Evolutionary conservation across 2,888 invertebrate genomes (phyloP).

Genomic region (Pyrochroa serraticornis): DNA sequence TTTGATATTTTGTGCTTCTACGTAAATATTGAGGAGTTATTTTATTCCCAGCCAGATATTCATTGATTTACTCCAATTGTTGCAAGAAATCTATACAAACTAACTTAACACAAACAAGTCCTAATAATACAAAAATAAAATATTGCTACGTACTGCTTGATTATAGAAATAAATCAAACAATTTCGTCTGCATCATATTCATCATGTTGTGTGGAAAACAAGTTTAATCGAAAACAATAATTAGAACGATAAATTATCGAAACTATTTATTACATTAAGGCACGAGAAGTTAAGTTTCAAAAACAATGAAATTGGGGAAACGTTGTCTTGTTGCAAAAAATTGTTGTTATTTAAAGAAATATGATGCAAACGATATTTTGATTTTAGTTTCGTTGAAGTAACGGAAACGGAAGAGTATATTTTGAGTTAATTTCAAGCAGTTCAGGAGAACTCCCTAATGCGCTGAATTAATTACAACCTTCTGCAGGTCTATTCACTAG

Average conservation of each 20-base stretch:
- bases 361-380: slow-evolving; percentile 17
- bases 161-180: not conserved
- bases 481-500: slow-evolving; percentile 4
- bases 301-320: too few relatives aligned
- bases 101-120: not conserved
- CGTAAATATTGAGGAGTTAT: slow-evolving; percentile 24
- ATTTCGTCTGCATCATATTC: slow-evolving; percentile 16
- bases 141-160: not conserved
- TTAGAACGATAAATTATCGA: not conserved
- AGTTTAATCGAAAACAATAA: not conserved
- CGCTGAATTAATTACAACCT: too few relatives aligned
- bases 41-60: slow-evolving; percentile 27
- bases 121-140: not conserved
- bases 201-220: too few relatives aligned
- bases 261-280: slow-evolving; percentile 12
- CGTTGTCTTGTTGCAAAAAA: too few relatives aligned
- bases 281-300: slow-evolving; percentile 12
- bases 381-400: not conserved
- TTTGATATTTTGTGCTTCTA: slow-evolving; percentile 34
- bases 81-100: not conserved
- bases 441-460: too few relatives aligned
- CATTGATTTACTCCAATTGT: slow-evolving; percentile 5
- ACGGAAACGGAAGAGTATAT: not conserved
- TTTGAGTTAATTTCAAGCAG: slow-evolving; percentile 5
- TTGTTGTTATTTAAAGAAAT: slow-evolving; percentile 1